Percentiles rank a stretch among this genome's conserved stretches.
Evolutionary conservation across 2,888 invertebrate genomes (phyloP).

Genomic region (Sympetrum striolatum): DNA sequence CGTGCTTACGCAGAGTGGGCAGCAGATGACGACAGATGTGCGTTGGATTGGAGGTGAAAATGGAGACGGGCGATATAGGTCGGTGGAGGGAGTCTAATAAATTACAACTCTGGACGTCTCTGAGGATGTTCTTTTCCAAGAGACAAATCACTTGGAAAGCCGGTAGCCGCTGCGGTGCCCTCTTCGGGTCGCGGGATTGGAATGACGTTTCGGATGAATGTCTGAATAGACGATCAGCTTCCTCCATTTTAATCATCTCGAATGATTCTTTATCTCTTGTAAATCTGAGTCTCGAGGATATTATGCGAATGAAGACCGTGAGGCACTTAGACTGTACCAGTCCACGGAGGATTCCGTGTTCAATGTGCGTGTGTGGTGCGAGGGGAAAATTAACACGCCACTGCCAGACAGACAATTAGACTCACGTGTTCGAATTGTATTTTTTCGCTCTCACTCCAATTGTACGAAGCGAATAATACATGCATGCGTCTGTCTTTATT

Average conservation of each 20-base stretch:
- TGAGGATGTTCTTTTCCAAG: slow-evolving; percentile 15
- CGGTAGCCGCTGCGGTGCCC: background rate
- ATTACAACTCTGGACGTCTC: slow-evolving; percentile 19
- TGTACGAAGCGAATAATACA: too few relatives aligned
- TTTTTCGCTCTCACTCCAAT: too few relatives aligned
- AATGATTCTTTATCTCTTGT: background rate
- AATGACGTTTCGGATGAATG: slow-evolving; percentile 6
- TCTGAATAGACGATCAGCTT: background rate
- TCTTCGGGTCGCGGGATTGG: background rate
- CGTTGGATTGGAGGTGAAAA: background rate
- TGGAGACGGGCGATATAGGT: background rate
- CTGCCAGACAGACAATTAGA: too few relatives aligned
- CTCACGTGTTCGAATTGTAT: too few relatives aligned
- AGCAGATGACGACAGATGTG: background rate
- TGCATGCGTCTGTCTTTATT: too few relatives aligned
- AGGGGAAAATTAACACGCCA: background rate
- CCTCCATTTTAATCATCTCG: slow-evolving; percentile 4
- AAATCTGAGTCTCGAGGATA: background rate
- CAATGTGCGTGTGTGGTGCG: background rate
- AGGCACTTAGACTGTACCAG: background rate
- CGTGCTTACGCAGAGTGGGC: background rate
- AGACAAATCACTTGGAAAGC: slow-evolving; percentile 35
- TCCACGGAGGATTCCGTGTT: background rate
- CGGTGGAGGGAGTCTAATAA: background rate
- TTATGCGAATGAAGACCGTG: background rate